Evolutionary conservation across 2,797 vertebrate genomes (phyloP), one percentile per base, ranked within the genome.

Genomic region (Linurgus olivaceus): DNA sequence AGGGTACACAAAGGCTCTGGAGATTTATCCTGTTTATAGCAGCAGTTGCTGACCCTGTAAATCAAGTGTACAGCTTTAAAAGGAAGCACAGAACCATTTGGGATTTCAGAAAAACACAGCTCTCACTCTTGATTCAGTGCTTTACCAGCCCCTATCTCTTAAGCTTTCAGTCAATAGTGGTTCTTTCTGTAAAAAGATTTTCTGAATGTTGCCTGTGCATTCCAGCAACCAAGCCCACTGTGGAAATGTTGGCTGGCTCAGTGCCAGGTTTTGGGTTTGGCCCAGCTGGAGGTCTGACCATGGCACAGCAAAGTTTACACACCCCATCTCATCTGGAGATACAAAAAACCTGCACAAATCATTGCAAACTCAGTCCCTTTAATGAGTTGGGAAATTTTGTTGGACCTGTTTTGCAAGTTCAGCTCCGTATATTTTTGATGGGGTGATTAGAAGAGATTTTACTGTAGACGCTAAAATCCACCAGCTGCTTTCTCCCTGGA

Each of bases 11-110:
- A 54, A 85, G 88, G 65, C 84, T 86, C 61, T 85, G 70, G 84
- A 95, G 95, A 95, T 96, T 94, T 91, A 86, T 95, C 81, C 88
- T 82, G 67, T 88, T 96, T 86, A 84, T 63, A 92, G 82, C 91
- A 90, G 88, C 76, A 72, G 42, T 94, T 93, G 83, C 87, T 95
- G 91, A 96, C 86, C 96, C 95, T 72, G 76, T 94, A 94, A 92
- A 96, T 94, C 92, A 92, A 79, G 51, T 37, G n/a, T 55, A 15
- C 73, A 2, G 23, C 81, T 81, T 93, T 90, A 76, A 91, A 96
- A 76, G 42, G 65, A 90, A 92, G 75, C 45, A 45, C 38, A 63
- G 63, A 91, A 82, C 66, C 67, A 8, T 77, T 84, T 50, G 93
- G 93, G 95, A 83, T 88, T 96, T 77, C 9, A 90, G 70, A 61